Conservation (phyloP, 2,888 invertebrate species). For the Ypsolopha sequella region DNA sequence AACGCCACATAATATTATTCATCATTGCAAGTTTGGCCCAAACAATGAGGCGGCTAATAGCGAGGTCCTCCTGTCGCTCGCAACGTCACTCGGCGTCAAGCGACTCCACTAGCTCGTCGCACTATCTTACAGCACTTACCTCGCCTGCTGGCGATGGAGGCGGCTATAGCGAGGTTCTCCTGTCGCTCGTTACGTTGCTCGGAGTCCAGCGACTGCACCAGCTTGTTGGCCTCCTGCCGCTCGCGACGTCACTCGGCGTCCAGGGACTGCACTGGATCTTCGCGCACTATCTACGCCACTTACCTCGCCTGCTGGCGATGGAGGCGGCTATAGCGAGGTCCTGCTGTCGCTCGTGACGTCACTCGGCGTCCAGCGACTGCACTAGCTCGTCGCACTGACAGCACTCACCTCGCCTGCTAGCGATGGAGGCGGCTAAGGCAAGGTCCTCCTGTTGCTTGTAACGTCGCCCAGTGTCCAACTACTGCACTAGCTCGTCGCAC, state of each 20-base stretch:
- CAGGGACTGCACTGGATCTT: constrained; percentile 89
- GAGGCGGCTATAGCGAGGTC: neutral
- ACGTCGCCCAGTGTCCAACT: neutral
- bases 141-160: constrained; percentile 75
- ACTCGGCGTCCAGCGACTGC: no score
- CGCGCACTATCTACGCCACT: constrained; percentile 61
- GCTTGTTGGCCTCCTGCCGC: neutral
- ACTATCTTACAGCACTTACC: no score
- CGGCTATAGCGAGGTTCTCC: constrained; percentile 83
- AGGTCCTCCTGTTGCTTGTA: constrained; percentile 76
- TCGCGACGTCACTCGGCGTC: constrained; percentile 80
- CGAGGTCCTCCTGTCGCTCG: neutral
- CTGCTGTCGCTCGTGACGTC: neutral
- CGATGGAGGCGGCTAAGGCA: constrained; percentile 79
- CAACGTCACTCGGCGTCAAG: no score
- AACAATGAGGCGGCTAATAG: neutral
- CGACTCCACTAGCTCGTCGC: no score
- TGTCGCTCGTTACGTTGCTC: constrained; percentile 36
- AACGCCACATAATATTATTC: no score
- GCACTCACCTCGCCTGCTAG: constrained; percentile 74
- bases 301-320: constrained; percentile 74
- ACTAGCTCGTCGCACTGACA: no score
- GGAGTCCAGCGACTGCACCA: neutral
- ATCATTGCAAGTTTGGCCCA: no score
- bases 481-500: neutral